These are phyloP conservation scores for Arnoldichthys spilopterus DNA, from an alignment of 2,797 vertebrate genomes.

Conservation along the genomic window DNA sequence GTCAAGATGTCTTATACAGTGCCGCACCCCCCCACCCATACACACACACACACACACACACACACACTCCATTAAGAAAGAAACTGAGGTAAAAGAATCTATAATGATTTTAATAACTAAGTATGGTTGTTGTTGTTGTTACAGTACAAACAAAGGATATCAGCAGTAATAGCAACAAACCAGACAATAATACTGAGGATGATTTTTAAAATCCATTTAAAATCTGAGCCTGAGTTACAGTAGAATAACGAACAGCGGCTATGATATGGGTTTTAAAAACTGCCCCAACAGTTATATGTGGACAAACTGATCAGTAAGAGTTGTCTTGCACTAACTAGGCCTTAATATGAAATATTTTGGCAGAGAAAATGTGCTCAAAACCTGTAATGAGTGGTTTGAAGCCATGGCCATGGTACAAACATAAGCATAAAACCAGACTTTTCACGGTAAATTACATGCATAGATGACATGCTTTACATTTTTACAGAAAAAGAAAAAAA, in stretches of 20 bases:
- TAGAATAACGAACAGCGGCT: background rate
- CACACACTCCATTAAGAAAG: background rate
- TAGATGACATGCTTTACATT: conserved; percentile 49
- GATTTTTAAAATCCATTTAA: background rate
- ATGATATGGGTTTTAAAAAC: background rate
- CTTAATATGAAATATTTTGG: background rate
- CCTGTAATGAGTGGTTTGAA: conserved; percentile 44
- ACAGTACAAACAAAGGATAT: conserved; percentile 28
- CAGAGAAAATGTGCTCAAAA: conserved; percentile 49
- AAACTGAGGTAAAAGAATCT: conserved; percentile 23
- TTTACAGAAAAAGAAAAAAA: conserved; percentile 21
- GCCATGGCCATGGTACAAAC: conserved; percentile 29
- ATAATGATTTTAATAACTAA: conserved; percentile 17
- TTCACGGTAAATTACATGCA: conserved; percentile 49
- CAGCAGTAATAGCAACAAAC: conserved; percentile 8
- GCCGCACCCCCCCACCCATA: no score
- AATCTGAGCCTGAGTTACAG: background rate
- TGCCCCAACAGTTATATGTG: background rate
- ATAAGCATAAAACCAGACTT: conserved; percentile 17
- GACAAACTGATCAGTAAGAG: background rate
- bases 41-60: no score
- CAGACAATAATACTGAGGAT: background rate
- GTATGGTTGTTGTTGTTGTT: conserved; percentile 1
- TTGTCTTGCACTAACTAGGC: background rate
- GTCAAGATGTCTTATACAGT: background rate